phyloP scores from a whole-genome alignment of 2,113 vertebrate species.

The Rhipidura dahli region DNA sequence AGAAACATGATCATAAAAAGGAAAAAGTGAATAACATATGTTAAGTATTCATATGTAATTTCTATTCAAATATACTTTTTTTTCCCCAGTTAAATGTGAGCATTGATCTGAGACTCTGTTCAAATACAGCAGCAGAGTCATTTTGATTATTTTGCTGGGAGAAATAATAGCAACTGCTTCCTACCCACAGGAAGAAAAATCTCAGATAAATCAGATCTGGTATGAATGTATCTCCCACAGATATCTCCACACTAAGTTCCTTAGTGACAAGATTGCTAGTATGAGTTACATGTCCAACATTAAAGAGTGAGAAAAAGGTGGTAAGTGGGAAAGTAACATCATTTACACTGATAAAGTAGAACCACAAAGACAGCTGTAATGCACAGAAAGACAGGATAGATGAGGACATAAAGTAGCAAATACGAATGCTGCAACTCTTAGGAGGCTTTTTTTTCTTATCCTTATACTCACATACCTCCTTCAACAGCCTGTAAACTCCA shows the following conservation, averaged over 20 bases:
- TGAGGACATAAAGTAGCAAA: neutral
- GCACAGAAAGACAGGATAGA: neutral
- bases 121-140: neutral
- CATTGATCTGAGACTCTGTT: neutral
- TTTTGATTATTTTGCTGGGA: neutral
- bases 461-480: neutral
- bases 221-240: neutral
- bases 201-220: neutral
- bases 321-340: neutral
- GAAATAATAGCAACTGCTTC: neutral
- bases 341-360: neutral
- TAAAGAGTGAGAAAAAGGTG: neutral
- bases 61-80: neutral
- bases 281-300: neutral
- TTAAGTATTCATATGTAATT: slow-evolving; percentile 1
- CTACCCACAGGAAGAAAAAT: neutral
- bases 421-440: neutral
- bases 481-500: accelerated
- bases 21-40: neutral
- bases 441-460: neutral
- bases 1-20: neutral
- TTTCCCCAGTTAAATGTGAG: neutral
- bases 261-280: neutral
- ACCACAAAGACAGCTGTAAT: neutral
- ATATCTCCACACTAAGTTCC: neutral